Conservation (phyloP, 1,140 invertebrate species). For the Drosophila obscura region DNA sequence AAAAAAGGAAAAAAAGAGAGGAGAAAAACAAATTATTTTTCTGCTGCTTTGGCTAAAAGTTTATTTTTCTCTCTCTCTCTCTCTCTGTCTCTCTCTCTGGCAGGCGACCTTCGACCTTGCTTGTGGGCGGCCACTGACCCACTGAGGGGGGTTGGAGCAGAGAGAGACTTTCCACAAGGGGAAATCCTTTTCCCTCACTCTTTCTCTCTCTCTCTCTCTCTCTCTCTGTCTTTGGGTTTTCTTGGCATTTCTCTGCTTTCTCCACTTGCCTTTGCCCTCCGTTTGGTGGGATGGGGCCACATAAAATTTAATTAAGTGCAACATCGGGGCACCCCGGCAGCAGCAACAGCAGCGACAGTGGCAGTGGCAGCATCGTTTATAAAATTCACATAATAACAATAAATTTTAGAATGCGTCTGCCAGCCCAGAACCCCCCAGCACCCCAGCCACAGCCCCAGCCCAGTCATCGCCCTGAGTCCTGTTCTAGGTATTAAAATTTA, state of each 20-base stretch:
- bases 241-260: background rate
- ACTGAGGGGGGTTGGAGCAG: background rate
- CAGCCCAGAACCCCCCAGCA: slow-evolving; percentile 10
- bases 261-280: background rate
- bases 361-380: slow-evolving; percentile 72
- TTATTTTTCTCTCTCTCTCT: background rate
- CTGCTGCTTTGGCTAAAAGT: slow-evolving; percentile 37
- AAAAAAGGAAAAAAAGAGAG: background rate
- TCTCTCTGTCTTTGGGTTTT: background rate
- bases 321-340: slow-evolving; percentile 44
- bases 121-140: slow-evolving; percentile 26
- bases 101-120: background rate
- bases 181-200: slow-evolving; percentile 53
- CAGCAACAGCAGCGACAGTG: slow-evolving; percentile 29
- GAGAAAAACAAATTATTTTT: slow-evolving; percentile 46
- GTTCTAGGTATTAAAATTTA: slow-evolving; percentile 77
- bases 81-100: background rate
- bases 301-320: slow-evolving; percentile 83
- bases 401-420: slow-evolving; percentile 76
- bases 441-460: too few species aligned
- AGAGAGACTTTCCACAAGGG: slow-evolving; percentile 8
- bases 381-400: slow-evolving; percentile 83
- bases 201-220: background rate
- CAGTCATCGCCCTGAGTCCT: slow-evolving; percentile 11
- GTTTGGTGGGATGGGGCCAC: slow-evolving; percentile 48